Base-by-base conservation (phyloP, 2,797 vertebrate genomes). In the Remorina albescens region DNA sequence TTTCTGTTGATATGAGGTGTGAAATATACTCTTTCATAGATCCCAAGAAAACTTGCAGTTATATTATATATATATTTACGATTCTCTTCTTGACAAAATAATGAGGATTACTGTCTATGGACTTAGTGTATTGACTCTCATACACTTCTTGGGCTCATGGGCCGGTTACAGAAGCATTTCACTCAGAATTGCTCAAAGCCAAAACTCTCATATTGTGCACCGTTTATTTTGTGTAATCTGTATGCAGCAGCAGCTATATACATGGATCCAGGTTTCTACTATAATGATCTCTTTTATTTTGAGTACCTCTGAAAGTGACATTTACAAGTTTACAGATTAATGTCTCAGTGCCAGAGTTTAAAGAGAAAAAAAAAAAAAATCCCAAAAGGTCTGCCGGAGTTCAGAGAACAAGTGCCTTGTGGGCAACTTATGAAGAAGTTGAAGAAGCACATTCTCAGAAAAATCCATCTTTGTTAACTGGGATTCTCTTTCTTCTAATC, bases 91-190 rank as follows among this genome's bases (percentile, higher is more conserved):
- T 58, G 47, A 49, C 70, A 67, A 64, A 60, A 80, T 70, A 76
- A 70, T 73, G 32, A 81, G 46, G 71, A 72, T 69, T 51, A 72
- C 26, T 73, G 62, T 69, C 70, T 56, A 47, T 13, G 26, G 26
- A 26, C 55, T 51, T 49, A 78, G 25, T 46, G 44, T 41, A 70
- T 54, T 26, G 44, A 47, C 51, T 77, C 42, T 80, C 11, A 71
- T 72, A 70, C 63, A 72, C 53, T 16, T 11, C 6, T 49, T 19
- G 46, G 13, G 26, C 50, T 58, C 46, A n/a, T 9, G 12, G 59
- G 42, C 50, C 34, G 34, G 56, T 49, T 28, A 62, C 23, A 70
- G 39, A 68, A 2, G n/a, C 34, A 59, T 69, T 56, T 72, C 13
- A 55, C 25, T 53, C 6, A 16, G 19, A 8, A 11, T 46, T 19